Evolutionary conservation across 2,888 invertebrate species (phyloP).

Genomic region (Itoplectis maculator): DNA sequence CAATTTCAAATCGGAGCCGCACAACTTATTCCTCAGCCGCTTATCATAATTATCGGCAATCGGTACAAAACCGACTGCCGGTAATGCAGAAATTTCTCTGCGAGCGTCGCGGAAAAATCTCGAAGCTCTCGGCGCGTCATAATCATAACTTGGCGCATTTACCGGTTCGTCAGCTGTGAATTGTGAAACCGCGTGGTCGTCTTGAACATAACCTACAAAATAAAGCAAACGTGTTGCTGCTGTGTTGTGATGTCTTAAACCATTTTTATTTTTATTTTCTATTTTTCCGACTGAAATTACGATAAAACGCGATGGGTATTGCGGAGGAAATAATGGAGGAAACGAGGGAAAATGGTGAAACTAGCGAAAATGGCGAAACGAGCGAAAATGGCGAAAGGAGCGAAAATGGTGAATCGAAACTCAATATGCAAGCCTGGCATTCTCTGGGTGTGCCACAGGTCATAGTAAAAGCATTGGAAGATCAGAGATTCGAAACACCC

Average conservation of each 20-base stretch:
- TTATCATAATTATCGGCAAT: too few relatives aligned
- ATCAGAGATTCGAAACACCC: slow-evolving; percentile 92
- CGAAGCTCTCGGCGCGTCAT: too few relatives aligned
- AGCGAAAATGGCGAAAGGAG: slow-evolving; percentile 75
- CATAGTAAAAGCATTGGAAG: slow-evolving; percentile 90
- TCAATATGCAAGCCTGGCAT: slow-evolving; percentile 88
- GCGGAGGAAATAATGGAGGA: slow-evolving; percentile 20
- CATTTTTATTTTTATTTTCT: background rate
- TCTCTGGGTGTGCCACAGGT: slow-evolving; percentile 89
- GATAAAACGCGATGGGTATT: slow-evolving; percentile 33
- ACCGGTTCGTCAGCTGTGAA: background rate
- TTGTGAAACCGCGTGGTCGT: slow-evolving; percentile 3
- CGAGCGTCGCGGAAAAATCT: too few relatives aligned
- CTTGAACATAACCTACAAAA: background rate
- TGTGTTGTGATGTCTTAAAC: background rate
- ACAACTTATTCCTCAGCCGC: too few relatives aligned
- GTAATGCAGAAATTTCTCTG: too few relatives aligned
- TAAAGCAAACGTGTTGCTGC: background rate
- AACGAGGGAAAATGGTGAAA: too few relatives aligned
- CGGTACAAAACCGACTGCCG: too few relatives aligned
- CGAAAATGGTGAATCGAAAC: slow-evolving; percentile 80
- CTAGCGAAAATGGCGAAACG: slow-evolving; percentile 78
- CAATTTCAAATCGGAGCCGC: too few relatives aligned
- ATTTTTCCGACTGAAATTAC: too few relatives aligned
- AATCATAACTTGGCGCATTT: too few relatives aligned